phyloP scores from a whole-genome alignment of 2,888 invertebrate genomes.

The Atrina japonica region DNA sequence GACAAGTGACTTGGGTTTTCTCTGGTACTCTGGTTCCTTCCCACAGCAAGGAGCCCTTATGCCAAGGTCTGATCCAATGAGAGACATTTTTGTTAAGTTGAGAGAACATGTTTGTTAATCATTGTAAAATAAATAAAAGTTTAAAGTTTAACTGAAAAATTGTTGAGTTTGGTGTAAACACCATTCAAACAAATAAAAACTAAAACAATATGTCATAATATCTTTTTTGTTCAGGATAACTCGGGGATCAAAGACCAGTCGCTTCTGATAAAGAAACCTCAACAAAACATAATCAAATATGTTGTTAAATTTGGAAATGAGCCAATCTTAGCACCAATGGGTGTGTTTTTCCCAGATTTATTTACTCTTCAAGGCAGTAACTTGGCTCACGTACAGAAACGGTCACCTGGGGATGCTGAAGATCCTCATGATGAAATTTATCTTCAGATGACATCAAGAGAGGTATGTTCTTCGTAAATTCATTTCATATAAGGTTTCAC shows the following conservation, averaged over 20 bases:
- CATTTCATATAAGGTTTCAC: no score
- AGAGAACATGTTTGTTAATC: no score
- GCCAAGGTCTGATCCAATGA: no score
- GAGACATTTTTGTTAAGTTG: no score
- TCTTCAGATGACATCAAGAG: conserved; percentile 86
- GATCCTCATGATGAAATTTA: conserved; percentile 97
- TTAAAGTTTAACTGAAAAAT: no score
- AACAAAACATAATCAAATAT: conserved; percentile 74
- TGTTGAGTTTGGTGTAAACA: no score
- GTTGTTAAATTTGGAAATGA: conserved; percentile 91
- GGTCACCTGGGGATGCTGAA: conserved; percentile 90
- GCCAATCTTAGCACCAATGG: conserved; percentile 93
- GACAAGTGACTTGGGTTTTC: no score
- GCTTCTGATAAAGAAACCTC: conserved; percentile 78
- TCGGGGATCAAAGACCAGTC: conserved; percentile 88
- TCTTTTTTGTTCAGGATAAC: conserved; percentile 86
- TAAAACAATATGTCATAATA: no score
- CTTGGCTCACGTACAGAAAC: conserved; percentile 83
- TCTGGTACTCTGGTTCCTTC: no score
- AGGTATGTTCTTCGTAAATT: conserved; percentile 17
- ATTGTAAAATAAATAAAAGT: no score
- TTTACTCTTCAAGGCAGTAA: conserved; percentile 85
- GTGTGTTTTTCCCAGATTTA: conserved; percentile 92
- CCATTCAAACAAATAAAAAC: no score
- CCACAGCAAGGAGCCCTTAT: no score